A percentile compares a stretch with the other conserved stretches of the same genome.
phyloP scores from a whole-genome alignment of 2,113 vertebrate species.

The Hippocampus guttulatus region DNA sequence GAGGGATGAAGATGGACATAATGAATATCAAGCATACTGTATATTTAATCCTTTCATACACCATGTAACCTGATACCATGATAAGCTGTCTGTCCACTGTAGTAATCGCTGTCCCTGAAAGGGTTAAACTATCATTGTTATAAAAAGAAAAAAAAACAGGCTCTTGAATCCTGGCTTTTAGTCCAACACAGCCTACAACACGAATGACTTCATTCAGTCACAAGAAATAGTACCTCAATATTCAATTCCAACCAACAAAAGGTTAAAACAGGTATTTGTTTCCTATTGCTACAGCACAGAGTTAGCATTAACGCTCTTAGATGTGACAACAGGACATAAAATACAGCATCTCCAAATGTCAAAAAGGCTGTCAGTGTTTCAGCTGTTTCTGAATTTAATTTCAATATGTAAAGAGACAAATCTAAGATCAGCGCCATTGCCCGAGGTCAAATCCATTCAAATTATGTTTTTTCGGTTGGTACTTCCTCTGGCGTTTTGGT shows the following conservation, averaged over 20 bases:
- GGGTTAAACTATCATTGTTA: neutral
- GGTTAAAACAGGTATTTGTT: neutral
- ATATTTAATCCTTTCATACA: no score
- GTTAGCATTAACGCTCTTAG: neutral
- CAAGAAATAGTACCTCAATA: neutral
- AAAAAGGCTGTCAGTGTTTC: no score
- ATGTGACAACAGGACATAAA: neutral
- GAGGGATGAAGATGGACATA: neutral
- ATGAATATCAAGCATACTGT: neutral
- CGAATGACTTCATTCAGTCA: neutral
- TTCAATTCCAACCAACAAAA: neutral
- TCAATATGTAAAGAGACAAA: neutral
- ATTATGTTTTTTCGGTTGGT: neutral
- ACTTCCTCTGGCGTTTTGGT: neutral
- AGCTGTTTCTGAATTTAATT: neutral
- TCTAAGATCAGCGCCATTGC: neutral
- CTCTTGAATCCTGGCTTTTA: neutral
- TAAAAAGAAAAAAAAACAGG: neutral
- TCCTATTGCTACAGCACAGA: neutral
- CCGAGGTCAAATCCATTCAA: neutral
- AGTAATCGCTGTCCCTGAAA: no score
- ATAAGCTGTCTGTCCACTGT: no score
- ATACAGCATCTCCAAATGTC: neutral
- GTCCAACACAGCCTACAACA: neutral
- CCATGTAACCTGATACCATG: no score